phyloP scores from a whole-genome alignment of 2,113 vertebrate genomes.

The Odobenus rosmarus region DNA sequence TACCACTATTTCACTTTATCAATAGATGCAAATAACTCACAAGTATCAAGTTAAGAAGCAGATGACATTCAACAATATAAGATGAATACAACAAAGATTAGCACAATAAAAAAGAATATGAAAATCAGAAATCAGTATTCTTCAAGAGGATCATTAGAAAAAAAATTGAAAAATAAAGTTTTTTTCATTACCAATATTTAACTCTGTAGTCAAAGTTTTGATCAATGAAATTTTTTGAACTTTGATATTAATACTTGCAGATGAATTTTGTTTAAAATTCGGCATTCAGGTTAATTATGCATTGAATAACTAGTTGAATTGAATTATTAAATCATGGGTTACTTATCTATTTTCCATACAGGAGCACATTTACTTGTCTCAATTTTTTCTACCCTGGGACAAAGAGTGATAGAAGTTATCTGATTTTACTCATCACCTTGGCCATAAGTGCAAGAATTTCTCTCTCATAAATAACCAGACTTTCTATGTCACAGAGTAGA shows the following conservation, averaged over 20 bases:
- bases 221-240: not conserved
- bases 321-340: not conserved
- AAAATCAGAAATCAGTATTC: not conserved
- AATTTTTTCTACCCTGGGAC: not conserved
- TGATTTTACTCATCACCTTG: not conserved
- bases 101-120: not conserved
- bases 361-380: not conserved
- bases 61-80: not conserved
- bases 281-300: not conserved
- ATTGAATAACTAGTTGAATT: not conserved
- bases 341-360: not conserved
- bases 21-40: not conserved
- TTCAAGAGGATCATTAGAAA: not conserved
- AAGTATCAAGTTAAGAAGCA: not conserved
- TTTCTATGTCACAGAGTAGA: not conserved
- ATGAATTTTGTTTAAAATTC: not conserved
- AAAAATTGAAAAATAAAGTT: not conserved
- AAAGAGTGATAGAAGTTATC: not conserved
- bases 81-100: not conserved
- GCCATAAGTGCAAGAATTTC: not conserved
- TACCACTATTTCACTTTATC: not conserved
- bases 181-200: not conserved
- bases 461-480: not conserved
- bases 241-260: not conserved
- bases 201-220: not conserved